phyloP scores from a whole-genome alignment of 2,888 invertebrate genomes.

The Physocephala rufipes region DNA sequence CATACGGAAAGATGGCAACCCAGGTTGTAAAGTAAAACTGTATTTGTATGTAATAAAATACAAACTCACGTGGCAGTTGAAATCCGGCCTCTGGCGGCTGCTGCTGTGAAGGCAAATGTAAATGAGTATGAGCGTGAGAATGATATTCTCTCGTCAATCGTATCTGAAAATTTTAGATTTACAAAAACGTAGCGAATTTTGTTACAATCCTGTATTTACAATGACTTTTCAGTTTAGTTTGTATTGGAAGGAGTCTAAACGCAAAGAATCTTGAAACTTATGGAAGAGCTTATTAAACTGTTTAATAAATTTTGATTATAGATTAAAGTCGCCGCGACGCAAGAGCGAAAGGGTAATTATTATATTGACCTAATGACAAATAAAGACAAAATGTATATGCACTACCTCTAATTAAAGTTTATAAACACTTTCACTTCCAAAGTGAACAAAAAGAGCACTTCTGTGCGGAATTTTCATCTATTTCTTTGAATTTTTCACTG shows the following conservation, averaged over 20 bases:
- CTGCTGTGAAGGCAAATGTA: slow-evolving; percentile 84
- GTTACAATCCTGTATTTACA: slow-evolving; percentile 27
- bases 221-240: slow-evolving; percentile 16
- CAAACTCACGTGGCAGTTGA: slow-evolving; percentile 71
- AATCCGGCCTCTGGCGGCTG: slow-evolving; percentile 76
- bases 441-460: background rate
- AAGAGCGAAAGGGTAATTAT: too few species aligned
- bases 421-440: background rate
- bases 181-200: slow-evolving; percentile 62
- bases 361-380: background rate
- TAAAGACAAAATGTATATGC: background rate
- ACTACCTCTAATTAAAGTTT: background rate
- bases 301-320: slow-evolving; percentile 32
- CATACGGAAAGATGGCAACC: too few species aligned
- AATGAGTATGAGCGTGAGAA: slow-evolving; percentile 92
- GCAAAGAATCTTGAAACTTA: slow-evolving; percentile 25
- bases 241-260: slow-evolving; percentile 14
- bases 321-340: too few species aligned
- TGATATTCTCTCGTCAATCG: slow-evolving; percentile 96
- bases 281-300: slow-evolving; percentile 44
- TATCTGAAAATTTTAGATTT: slow-evolving; percentile 70
- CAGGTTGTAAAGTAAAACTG: slow-evolving; percentile 3
- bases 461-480: slow-evolving; percentile 4
- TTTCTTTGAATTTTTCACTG: slow-evolving; percentile 56
- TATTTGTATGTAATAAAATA: slow-evolving; percentile 57